These are phyloP conservation scores for Drosophila yakuba DNA, from an alignment of 1,140 invertebrate species.

Conservation along the genomic window DNA sequence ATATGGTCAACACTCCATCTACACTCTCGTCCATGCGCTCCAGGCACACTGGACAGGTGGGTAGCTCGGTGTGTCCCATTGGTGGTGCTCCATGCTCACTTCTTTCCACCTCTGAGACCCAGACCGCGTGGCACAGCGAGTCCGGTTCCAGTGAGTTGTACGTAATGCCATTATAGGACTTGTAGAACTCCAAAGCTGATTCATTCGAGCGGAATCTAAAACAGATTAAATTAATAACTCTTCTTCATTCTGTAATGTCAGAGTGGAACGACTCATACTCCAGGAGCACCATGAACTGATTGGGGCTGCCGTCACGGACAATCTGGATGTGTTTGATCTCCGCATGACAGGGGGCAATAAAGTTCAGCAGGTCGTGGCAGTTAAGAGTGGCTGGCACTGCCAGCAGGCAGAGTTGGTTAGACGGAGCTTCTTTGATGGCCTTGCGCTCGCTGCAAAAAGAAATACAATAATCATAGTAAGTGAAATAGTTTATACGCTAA, in stretches of 20 bases:
- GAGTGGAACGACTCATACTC: slow-evolving; percentile 86
- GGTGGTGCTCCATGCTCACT: slow-evolving; percentile 89
- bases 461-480: not conserved
- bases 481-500: no score
- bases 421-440: slow-evolving; percentile 89
- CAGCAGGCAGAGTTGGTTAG: slow-evolving; percentile 93
- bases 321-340: slow-evolving; percentile 97
- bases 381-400: slow-evolving; percentile 96
- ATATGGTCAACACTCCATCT: slow-evolving; percentile 97
- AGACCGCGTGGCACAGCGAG: slow-evolving; percentile 95
- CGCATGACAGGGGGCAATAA: slow-evolving; percentile 95
- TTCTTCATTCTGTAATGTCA: no score
- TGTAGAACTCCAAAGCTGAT: slow-evolving; percentile 96
- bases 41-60: slow-evolving; percentile 95
- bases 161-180: slow-evolving; percentile 94
- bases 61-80: slow-evolving; percentile 95
- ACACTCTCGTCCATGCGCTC: slow-evolving; percentile 99
- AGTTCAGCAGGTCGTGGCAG: slow-evolving; percentile 97
- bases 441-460: slow-evolving; percentile 86
- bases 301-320: slow-evolving; percentile 93
- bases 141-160: slow-evolving; percentile 97
- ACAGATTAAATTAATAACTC: not conserved
- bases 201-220: slow-evolving; percentile 88
- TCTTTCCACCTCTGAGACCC: slow-evolving; percentile 96
- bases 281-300: slow-evolving; percentile 98